These are phyloP conservation scores for Pyrocephalus nanus DNA, from an alignment of 2,797 vertebrate genomes.

Conservation along the genomic window DNA sequence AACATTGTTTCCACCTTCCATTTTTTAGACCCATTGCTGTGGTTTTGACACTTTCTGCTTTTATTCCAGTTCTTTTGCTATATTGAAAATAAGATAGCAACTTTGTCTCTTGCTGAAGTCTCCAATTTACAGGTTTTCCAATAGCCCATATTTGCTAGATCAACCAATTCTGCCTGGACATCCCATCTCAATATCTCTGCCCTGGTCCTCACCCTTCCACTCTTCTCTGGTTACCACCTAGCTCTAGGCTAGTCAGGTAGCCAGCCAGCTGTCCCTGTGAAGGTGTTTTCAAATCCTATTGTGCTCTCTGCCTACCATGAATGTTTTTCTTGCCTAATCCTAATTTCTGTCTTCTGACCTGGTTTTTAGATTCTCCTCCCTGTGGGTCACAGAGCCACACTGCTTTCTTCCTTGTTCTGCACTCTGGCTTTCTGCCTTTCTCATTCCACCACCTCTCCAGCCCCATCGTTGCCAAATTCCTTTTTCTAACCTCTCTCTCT, in stretches of 20 bases:
- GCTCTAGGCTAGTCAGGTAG: not conserved
- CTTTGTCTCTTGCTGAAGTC: not conserved
- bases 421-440: not conserved
- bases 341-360: not conserved
- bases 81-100: not conserved
- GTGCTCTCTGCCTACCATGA: not conserved
- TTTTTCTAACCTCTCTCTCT: not conserved
- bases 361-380: not conserved
- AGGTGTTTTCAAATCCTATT: not conserved
- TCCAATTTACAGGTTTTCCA: not conserved
- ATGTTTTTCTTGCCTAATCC: not conserved
- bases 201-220: not conserved
- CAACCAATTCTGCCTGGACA: not conserved
- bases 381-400: not conserved
- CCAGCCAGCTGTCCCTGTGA: not conserved
- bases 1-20: not conserved
- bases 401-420: not conserved
- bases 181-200: not conserved
- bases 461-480: not conserved
- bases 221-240: not conserved
- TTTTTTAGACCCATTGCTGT: not conserved
- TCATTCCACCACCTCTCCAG: not conserved
- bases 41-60: not conserved
- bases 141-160: not conserved
- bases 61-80: not conserved